These are phyloP conservation scores for Melieria omissa DNA, from an alignment of 2,888 invertebrate species.

Conservation along the genomic window DNA sequence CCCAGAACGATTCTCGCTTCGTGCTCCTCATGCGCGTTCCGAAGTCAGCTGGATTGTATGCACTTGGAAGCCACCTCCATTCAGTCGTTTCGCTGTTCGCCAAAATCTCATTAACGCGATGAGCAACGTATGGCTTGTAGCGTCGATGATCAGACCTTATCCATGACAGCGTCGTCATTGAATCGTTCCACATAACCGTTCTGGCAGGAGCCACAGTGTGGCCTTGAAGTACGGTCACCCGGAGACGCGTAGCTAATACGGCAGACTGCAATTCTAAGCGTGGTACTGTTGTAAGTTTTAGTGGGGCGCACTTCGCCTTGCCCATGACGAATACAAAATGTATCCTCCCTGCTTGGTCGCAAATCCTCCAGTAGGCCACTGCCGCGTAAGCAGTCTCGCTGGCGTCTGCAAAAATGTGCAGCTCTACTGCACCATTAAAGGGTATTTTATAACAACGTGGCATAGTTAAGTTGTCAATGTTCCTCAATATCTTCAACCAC, in stretches of 20 bases:
- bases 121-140: conserved; percentile 44
- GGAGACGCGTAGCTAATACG: conserved; percentile 26
- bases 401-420: conserved; percentile 41
- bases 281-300: conserved; percentile 27
- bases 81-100: background rate
- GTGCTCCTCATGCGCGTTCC: conserved; percentile 14
- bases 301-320: conserved; percentile 26
- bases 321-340: conserved; percentile 17
- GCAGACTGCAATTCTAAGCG: conserved; percentile 34
- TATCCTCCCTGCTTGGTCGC: background rate
- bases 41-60: conserved; percentile 27
- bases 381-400: conserved; percentile 43
- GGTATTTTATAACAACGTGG: conserved; percentile 32
- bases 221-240: background rate
- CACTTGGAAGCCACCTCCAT: conserved; percentile 24
- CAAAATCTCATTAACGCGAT: conserved; percentile 27
- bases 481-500: conserved; percentile 25
- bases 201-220: conserved; percentile 20
- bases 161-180: conserved; percentile 33
- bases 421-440: conserved; percentile 23
- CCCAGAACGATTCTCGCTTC: conserved; percentile 19
- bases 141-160: conserved; percentile 27
- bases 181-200: conserved; percentile 32
- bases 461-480: conserved; percentile 30
- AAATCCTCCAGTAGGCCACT: conserved; percentile 37